Evolutionary conservation across 2,888 invertebrate genomes (phyloP).

Genomic region (Orthosia gracilis): DNA sequence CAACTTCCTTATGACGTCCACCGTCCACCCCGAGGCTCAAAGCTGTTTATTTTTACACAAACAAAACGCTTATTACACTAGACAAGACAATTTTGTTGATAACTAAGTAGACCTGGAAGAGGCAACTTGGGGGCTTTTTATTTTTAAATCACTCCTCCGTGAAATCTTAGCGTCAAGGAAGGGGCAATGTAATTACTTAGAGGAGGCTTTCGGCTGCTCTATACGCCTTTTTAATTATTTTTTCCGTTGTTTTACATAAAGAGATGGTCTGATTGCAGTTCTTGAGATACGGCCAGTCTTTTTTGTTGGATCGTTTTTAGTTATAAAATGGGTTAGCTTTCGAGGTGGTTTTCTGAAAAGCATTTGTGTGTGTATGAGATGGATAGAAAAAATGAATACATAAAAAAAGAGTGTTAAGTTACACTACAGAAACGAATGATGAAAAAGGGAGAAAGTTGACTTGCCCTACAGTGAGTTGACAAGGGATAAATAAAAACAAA

Average conservation of each 20-base stretch:
- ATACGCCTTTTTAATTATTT: constrained; percentile 60
- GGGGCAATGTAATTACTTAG: constrained; percentile 69
- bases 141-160: constrained; percentile 73
- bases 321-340: neutral
- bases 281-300: constrained; percentile 17
- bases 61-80: constrained; percentile 64
- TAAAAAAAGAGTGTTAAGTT: neutral
- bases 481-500: constrained; percentile 1
- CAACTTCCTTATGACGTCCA: constrained; percentile 20
- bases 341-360: no score
- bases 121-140: constrained; percentile 70
- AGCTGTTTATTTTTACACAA: constrained; percentile 61
- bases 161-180: constrained; percentile 68
- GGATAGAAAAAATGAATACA: neutral
- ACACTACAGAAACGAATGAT: neutral
- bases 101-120: constrained; percentile 71
- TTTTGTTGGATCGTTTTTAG: neutral
- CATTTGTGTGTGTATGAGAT: neutral
- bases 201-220: constrained; percentile 35
- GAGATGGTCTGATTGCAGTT: constrained; percentile 48
- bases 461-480: constrained; percentile 9
- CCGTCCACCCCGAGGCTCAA: constrained; percentile 26
- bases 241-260: constrained; percentile 51
- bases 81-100: constrained; percentile 65
- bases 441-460: neutral